A percentile compares a stretch with the other conserved stretches of the same genome.
phyloP scores from a whole-genome alignment of 2,888 invertebrate genomes.

The Syrista parreyssii region DNA sequence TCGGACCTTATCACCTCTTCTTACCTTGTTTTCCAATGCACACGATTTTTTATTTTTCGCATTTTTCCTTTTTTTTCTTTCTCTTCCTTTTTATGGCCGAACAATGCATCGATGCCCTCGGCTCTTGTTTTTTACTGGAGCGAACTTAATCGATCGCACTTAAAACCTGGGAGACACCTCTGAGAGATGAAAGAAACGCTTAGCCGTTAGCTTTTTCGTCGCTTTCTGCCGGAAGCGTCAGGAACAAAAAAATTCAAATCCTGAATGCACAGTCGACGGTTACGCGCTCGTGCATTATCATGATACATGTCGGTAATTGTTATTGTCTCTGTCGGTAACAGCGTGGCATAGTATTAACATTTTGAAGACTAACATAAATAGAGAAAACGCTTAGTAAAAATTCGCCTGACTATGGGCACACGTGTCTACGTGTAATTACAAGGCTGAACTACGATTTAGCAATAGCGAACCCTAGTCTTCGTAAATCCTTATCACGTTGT shows the following conservation, averaged over 20 bases:
- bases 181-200: neutral
- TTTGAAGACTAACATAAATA: neutral
- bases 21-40: neutral
- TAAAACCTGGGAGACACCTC: neutral
- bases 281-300: slow-evolving; percentile 2
- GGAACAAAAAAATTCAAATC: neutral
- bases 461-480: neutral
- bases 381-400: neutral
- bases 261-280: neutral
- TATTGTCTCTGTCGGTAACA: slow-evolving; percentile 3
- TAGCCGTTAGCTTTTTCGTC: neutral
- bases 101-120: neutral
- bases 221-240: neutral
- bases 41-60: neutral
- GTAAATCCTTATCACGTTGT: neutral
- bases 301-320: slow-evolving; percentile 30
- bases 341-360: slow-evolving; percentile 12
- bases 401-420: slow-evolving; percentile 15
- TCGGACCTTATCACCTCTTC: neutral
- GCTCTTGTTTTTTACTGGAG: neutral
- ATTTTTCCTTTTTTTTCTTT: neutral
- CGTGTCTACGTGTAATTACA: neutral
- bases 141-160: neutral
- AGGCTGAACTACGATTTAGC: neutral
- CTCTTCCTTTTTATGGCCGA: neutral